A percentile compares a stretch with the other conserved stretches of the same genome.
Evolutionary conservation across 2,888 invertebrate species (phyloP).

Genomic region (Drepana falcataria): DNA sequence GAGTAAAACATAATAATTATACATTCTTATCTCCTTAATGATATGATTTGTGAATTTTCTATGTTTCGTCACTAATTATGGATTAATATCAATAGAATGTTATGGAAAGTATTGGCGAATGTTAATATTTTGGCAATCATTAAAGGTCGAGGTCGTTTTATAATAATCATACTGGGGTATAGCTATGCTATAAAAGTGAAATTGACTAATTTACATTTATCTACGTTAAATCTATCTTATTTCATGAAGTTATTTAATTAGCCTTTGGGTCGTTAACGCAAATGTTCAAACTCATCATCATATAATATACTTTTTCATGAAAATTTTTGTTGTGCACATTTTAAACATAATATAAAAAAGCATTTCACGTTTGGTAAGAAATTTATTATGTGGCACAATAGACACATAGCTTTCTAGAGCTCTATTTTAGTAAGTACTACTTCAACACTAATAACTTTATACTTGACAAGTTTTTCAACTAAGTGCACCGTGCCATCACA

Average conservation of each 20-base stretch:
- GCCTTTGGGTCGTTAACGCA: too few relatives aligned
- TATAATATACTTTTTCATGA: too few relatives aligned
- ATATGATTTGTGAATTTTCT: conserved; percentile 53
- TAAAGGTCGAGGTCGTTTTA: conserved; percentile 8
- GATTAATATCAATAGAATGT: background rate
- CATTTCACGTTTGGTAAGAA: too few relatives aligned
- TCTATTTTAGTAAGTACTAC: background rate
- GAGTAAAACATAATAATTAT: conserved; percentile 35
- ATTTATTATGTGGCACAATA: background rate
- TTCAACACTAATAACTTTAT: background rate
- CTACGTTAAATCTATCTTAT: conserved; percentile 7
- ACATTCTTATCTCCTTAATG: conserved; percentile 52
- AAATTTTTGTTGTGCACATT: too few relatives aligned
- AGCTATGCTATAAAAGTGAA: conserved; percentile 29
- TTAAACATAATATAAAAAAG: too few relatives aligned
- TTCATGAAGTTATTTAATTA: background rate
- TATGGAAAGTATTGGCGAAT: background rate
- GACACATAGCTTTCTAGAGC: background rate
- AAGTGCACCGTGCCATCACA: conserved; percentile 70
- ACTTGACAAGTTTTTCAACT: conserved; percentile 20
- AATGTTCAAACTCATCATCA: too few relatives aligned
- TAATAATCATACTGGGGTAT: conserved; percentile 16
- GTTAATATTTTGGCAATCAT: conserved; percentile 21
- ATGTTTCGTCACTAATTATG: background rate
- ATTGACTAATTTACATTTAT: conserved; percentile 25